Evolutionary conservation across 2,113 vertebrate species (phyloP).

Genomic region (Anolis sagrei): DNA sequence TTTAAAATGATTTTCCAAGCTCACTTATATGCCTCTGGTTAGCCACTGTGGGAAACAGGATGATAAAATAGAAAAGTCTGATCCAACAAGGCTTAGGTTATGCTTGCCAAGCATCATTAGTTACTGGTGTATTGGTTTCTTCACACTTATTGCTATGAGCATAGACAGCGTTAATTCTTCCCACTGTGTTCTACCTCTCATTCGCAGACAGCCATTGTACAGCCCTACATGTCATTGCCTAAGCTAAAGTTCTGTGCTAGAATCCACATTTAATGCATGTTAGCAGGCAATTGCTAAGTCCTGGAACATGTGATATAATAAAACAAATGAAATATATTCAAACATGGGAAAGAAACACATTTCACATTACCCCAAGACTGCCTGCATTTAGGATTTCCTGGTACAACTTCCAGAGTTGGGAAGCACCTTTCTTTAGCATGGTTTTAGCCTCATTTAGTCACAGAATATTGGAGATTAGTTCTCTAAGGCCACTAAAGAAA

Average conservation of each 20-base stretch:
- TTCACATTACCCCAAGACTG: not conserved
- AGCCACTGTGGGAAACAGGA: no score
- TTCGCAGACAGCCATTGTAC: not conserved
- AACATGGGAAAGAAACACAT: not conserved
- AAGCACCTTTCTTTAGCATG: not conserved
- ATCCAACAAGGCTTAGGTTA: not conserved
- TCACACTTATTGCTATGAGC: not conserved
- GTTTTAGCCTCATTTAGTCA: not conserved
- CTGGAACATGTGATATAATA: not conserved
- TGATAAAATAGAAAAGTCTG: not conserved
- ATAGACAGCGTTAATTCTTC: not conserved
- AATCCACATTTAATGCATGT: not conserved
- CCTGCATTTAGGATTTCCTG: not conserved
- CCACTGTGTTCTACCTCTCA: not conserved
- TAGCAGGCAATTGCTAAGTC: not conserved
- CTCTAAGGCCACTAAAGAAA: not conserved
- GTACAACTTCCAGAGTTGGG: not conserved
- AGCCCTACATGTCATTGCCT: not conserved
- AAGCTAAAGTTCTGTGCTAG: no score
- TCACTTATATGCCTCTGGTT: not conserved
- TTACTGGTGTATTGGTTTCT: not conserved
- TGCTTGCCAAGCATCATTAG: not conserved
- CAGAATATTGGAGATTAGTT: not conserved
- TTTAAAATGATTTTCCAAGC: no score
- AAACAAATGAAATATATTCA: not conserved